A percentile compares a stretch with the other conserved stretches of the same genome.
These are phyloP conservation scores for Urocynchramus pylzowi DNA, from an alignment of 2,113 vertebrate species.

Conservation along the genomic window DNA sequence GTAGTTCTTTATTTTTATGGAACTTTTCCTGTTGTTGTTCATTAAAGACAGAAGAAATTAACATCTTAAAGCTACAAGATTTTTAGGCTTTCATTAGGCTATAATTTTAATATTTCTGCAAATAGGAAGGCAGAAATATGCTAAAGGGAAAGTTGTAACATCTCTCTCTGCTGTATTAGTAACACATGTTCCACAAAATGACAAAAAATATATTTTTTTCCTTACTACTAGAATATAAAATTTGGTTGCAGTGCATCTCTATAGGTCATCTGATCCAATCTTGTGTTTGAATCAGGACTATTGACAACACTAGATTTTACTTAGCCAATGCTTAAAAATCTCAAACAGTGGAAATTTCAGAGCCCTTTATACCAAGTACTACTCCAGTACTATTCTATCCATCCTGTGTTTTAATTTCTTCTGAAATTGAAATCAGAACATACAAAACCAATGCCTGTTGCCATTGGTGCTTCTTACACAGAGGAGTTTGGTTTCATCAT, in stretches of 20 bases:
- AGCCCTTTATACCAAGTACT: background rate
- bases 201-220: background rate
- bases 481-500: background rate
- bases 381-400: background rate
- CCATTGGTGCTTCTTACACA: background rate
- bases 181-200: background rate
- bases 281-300: background rate
- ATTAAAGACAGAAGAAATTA: background rate
- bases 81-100: background rate
- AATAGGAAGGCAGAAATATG: background rate
- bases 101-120: background rate
- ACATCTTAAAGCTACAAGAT: background rate
- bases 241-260: background rate
- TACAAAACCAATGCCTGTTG: background rate
- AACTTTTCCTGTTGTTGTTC: background rate
- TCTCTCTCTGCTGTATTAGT: background rate
- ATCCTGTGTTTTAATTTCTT: background rate
- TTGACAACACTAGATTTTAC: background rate
- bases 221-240: background rate
- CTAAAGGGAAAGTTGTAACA: background rate
- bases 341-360: background rate
- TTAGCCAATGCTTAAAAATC: background rate
- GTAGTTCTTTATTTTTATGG: background rate
- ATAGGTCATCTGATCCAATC: background rate
- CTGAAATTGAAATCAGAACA: background rate